phyloP scores from a whole-genome alignment of 2,113 vertebrate genomes.

The Pipra filicauda region DNA sequence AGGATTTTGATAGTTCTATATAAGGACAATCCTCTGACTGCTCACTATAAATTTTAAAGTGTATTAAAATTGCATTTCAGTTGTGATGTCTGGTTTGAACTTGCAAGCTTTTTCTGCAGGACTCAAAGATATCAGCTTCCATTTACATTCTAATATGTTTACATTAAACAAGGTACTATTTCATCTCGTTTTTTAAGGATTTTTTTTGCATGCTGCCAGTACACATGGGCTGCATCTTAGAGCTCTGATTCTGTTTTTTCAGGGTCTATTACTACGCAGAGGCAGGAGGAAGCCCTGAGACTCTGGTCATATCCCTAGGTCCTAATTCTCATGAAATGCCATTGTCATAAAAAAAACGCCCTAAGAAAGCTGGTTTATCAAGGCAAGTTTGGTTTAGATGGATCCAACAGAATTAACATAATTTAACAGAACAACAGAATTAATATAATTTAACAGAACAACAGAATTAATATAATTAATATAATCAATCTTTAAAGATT shows the following conservation, averaged over 20 bases:
- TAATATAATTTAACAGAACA: neutral
- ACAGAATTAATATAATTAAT: neutral
- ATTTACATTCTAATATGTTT: neutral
- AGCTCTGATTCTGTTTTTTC: neutral
- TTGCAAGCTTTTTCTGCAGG: neutral
- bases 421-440: neutral
- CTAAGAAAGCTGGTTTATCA: neutral
- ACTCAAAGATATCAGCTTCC: neutral
- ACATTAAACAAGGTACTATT: neutral
- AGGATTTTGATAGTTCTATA: neutral
- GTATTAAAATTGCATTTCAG: neutral
- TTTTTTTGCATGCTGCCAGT: neutral
- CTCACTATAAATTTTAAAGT: neutral
- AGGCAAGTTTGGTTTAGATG: neutral
- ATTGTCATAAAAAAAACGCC: neutral
- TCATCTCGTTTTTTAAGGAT: neutral
- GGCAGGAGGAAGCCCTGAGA: neutral
- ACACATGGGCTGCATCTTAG: neutral
- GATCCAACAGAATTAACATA: neutral
- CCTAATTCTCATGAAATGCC: neutral
- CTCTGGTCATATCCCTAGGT: neutral
- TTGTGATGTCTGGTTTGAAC: neutral
- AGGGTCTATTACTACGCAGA: neutral
- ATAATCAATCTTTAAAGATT: no score
- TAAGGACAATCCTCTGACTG: neutral